Evolutionary conservation across 1,140 invertebrate genomes (phyloP), one percentile per base, ranked within the genome.

Genomic region (Palaemon carinicauda): DNA sequence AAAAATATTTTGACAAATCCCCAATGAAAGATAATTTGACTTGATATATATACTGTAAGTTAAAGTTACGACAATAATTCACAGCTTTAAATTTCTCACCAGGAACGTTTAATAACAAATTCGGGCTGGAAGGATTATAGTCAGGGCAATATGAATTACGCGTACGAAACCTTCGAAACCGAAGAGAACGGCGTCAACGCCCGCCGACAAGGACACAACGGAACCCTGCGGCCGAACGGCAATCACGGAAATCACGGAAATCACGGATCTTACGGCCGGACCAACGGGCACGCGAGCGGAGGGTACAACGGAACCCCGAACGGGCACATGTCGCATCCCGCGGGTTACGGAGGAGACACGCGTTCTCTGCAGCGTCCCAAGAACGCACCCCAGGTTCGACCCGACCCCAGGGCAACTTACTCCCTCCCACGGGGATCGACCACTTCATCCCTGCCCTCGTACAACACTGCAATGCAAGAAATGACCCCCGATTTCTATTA

Each of bases 401-500:
- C 78, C 9, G 85, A 84, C 53, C 89, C 87, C 14, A 56, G 86
- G 27, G 56, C 77, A 12, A 84, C 86, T 19, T 88, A 89, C 69
- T 88, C 86, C 65, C 78, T 80, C 50, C 85, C 87, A 10, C 71
- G 81, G 12, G 88, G 83, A 33, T 82, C 82, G 65, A 86, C 88
- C 27, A 80, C 81, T 15, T 82, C 88, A 12, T 82, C 80, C n/a
- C 73, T 89, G n/a, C 80, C 80, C 19, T 81, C 84, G n/a, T 87
- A 88, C 90, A 87, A 90, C 82, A 82, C 41, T 88, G 89, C 74
- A 90, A 85, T 82, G 83, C 82, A 84, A 90, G 88, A 92, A 90
- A 71, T 93, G 90, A 93, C 95, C 87, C 95, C 96, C 0, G 97
- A 98, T 91, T 98, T 98, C 91, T 98, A 98, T 91, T 98, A 98